Percentiles rank a stretch among this genome's conserved stretches.
Conservation (phyloP, 2,888 invertebrate species). For the Xanthia togata region DNA sequence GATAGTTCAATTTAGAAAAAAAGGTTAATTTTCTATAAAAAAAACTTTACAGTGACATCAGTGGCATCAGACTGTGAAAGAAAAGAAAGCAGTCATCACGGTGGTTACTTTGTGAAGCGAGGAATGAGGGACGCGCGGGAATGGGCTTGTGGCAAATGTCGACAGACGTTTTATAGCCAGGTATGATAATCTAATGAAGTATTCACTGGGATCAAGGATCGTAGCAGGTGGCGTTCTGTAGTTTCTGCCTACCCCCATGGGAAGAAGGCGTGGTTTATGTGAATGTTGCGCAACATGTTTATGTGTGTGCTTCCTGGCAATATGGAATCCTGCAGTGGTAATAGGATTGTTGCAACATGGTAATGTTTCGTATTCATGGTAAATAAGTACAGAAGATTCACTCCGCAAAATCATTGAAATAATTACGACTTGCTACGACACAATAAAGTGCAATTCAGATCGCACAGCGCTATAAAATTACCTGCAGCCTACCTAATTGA, state of each 20-base stretch:
- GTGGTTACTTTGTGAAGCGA: conserved; percentile 55
- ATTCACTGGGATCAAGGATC: not conserved
- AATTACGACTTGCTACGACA: no score
- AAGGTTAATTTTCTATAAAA: not conserved
- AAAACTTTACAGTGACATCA: conserved; percentile 31
- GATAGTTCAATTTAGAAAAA: not conserved
- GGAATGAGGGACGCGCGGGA: conserved; percentile 57
- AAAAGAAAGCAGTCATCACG: conserved; percentile 46
- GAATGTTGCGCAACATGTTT: not conserved
- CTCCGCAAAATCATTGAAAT: no score
- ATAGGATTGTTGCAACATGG: no score
- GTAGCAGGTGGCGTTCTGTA: no score
- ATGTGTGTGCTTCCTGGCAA: not conserved
- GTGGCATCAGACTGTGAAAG: conserved; percentile 41
- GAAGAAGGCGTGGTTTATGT: no score
- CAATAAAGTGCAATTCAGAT: no score
- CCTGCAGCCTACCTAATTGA: no score
- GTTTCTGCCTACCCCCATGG: no score
- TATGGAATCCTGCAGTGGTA: not conserved
- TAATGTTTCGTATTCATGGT: not conserved
- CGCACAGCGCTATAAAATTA: no score
- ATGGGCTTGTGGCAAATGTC: conserved; percentile 72
- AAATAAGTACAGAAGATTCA: no score
- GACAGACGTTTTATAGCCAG: conserved; percentile 65
- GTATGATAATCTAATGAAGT: conserved; percentile 40